phyloP scores from a whole-genome alignment of 30 jellyfish, hydroid and myxozoan genomes.

The Aurelia aurita region DNA sequence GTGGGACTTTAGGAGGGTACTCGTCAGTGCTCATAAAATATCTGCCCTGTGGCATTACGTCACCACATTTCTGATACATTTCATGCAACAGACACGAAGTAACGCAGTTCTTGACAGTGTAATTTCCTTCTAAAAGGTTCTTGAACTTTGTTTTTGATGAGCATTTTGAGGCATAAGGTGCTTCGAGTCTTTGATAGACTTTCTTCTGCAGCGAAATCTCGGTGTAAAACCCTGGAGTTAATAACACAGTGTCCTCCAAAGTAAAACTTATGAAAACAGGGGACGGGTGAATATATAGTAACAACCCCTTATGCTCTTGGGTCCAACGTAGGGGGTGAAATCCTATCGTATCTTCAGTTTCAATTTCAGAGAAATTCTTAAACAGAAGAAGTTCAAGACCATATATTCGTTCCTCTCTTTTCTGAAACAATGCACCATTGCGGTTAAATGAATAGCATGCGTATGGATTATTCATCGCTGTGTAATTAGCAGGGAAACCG shows the following conservation, averaged over 20 bases:
- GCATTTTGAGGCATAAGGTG: slow-evolving; percentile 34
- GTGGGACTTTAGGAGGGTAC: too few species aligned
- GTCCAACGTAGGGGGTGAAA: not conserved
- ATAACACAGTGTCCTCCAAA: not conserved
- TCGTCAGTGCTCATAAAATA: too few species aligned
- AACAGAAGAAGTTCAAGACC: slow-evolving; percentile 20
- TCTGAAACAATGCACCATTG: slow-evolving; percentile 1
- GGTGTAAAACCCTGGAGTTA: slow-evolving; percentile 16
- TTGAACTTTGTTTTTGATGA: not conserved
- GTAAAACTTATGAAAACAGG: not conserved
- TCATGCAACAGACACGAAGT: not conserved
- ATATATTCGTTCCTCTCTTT: not conserved
- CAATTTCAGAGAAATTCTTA: not conserved
- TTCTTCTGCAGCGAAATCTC: slow-evolving; percentile 22
- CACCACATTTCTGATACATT: slow-evolving; percentile 2
- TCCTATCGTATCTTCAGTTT: too few species aligned
- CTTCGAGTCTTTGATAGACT: not conserved
- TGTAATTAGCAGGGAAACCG: slow-evolving; percentile 10
- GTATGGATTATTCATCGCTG: not conserved
- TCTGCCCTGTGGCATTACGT: not conserved
- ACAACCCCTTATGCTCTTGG: not conserved
- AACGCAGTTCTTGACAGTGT: not conserved
- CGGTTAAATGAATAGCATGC: slow-evolving; percentile 16
- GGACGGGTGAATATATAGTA: slow-evolving; percentile 14
- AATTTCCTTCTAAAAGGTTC: not conserved